Conservation (phyloP, 2,113 vertebrate species). For the Anolis carolinensis region DNA sequence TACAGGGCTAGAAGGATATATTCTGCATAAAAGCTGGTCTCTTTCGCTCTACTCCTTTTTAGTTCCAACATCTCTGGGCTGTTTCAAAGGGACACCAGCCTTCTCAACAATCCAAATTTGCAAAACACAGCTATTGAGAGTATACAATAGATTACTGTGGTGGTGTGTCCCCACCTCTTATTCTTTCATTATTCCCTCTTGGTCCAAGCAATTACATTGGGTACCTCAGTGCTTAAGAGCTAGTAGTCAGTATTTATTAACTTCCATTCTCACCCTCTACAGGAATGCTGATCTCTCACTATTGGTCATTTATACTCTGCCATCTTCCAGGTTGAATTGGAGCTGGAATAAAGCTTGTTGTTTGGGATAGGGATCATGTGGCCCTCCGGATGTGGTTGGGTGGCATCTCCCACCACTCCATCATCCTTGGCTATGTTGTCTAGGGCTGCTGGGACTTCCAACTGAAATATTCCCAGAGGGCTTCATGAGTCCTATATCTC, state of each 20-base stretch:
- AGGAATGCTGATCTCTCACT: not conserved
- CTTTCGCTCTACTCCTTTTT: not conserved
- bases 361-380: not conserved
- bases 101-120: slow-evolving; percentile 4
- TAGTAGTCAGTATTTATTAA: not conserved
- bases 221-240: slow-evolving; percentile 3
- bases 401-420: no score
- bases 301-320: not conserved
- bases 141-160: slow-evolving; percentile 2
- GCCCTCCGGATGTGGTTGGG: no score
- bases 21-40: slow-evolving; percentile 48
- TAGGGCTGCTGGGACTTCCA: no score
- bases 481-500: no score
- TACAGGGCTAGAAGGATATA: slow-evolving; percentile 4
- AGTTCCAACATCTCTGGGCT: not conserved
- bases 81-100: not conserved
- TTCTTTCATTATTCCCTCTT: slow-evolving; percentile 7
- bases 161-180: slow-evolving; percentile 16
- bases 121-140: slow-evolving; percentile 18
- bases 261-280: slow-evolving; percentile 7
- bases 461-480: no score
- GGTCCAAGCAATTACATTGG: not conserved
- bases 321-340: not conserved
- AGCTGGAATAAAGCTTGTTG: not conserved
- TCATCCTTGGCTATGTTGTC: no score